phyloP scores from a whole-genome alignment of 2,888 invertebrate genomes.

The Furcula furcula region DNA sequence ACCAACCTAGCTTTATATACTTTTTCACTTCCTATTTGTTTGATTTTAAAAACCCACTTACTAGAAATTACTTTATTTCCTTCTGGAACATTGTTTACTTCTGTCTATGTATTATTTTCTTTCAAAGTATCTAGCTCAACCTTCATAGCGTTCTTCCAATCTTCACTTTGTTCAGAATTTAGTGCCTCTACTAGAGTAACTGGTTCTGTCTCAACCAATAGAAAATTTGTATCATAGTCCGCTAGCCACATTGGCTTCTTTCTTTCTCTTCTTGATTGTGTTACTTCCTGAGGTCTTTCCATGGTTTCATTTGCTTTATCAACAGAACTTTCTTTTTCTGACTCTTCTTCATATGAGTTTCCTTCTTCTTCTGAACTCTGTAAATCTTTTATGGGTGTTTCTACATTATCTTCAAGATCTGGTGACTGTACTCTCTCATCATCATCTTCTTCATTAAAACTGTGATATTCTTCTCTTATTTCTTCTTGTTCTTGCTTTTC shows the following conservation, averaged over 20 bases:
- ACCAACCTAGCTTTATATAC: slow-evolving; percentile 3
- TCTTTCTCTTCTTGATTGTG: neutral
- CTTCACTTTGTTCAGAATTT: neutral
- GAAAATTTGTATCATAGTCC: slow-evolving; percentile 2
- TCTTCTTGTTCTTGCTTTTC: neutral
- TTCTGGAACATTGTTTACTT: neutral
- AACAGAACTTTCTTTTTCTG: too few species aligned
- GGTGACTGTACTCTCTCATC: neutral
- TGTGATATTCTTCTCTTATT: neutral
- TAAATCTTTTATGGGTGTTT: neutral
- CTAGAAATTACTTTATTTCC: slow-evolving; percentile 2
- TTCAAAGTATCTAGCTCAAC: neutral
- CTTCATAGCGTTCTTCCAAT: slow-evolving; percentile 1
- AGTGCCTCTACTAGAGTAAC: slow-evolving; percentile 1
- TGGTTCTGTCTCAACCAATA: slow-evolving; percentile 1
- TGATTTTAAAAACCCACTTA: slow-evolving; percentile 4
- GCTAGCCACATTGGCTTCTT: neutral
- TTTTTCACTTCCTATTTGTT: slow-evolving; percentile 1
- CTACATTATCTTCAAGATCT: neutral
- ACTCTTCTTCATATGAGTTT: neutral
- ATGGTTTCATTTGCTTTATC: neutral
- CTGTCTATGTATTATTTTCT: slow-evolving; percentile 1
- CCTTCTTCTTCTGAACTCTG: neutral
- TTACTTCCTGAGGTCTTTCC: neutral
- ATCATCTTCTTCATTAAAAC: neutral